Percentiles rank a stretch among this genome's conserved stretches.
These are phyloP conservation scores for Nymphalis c-album DNA, from an alignment of 2,888 invertebrate species.

Conservation along the genomic window DNA sequence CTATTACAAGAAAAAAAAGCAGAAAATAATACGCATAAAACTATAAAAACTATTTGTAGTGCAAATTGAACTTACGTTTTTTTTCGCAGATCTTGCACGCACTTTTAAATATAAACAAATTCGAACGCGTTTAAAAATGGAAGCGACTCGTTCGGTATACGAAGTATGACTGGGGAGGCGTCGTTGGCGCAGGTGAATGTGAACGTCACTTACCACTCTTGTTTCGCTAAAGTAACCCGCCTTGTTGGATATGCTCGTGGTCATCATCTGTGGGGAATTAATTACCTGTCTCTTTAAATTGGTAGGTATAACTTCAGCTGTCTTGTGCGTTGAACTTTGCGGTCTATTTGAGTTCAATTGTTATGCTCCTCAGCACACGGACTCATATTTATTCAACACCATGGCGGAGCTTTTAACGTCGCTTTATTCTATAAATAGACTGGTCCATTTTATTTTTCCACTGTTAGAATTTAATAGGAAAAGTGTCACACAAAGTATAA, in stretches of 20 bases:
- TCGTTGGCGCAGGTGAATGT: constrained; percentile 74
- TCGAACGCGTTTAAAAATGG: constrained; percentile 52
- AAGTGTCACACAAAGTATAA: constrained; percentile 3
- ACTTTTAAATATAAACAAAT: constrained; percentile 48
- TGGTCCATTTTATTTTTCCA: constrained; percentile 32
- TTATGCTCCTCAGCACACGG: constrained; percentile 53
- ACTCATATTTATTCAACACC: constrained; percentile 58
- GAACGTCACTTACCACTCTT: constrained; percentile 72
- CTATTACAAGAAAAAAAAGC: neutral
- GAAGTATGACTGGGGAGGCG: constrained; percentile 68
- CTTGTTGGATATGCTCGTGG: constrained; percentile 53
- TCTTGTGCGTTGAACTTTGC: constrained; percentile 75
- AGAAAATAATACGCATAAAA: neutral
- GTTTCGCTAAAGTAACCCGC: constrained; percentile 60
- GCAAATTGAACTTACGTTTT: constrained; percentile 37
- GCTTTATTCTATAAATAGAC: constrained; percentile 34
- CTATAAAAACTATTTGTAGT: no score
- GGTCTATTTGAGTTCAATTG: constrained; percentile 66
- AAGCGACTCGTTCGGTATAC: constrained; percentile 56
- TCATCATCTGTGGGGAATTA: constrained; percentile 47
- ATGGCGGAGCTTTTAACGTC: constrained; percentile 40
- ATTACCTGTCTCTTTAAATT: constrained; percentile 55
- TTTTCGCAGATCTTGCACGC: constrained; percentile 54
- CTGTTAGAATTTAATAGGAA: constrained; percentile 17
- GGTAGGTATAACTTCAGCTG: constrained; percentile 52